Base-by-base conservation (phyloP, 1,140 invertebrate genomes). In the Danaus melanippus region DNA sequence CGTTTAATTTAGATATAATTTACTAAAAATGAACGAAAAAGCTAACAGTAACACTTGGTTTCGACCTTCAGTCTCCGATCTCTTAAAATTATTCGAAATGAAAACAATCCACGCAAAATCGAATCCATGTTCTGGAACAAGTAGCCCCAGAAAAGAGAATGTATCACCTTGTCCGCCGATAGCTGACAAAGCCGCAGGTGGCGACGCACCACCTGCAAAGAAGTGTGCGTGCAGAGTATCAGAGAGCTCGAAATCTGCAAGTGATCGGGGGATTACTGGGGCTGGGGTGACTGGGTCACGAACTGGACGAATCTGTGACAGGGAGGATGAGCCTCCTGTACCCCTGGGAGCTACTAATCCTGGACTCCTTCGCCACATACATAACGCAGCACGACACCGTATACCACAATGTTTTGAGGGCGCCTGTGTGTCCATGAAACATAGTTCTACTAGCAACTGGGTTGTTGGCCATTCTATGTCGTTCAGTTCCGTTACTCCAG, bases 401-500 rank as follows among this genome's bases (percentile, higher is more conserved):
- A 44, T 86, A 40, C 83, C 83, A 12, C 83, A 84, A 50, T 86
- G 83, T 49, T 86, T 86, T 47, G 83, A 86, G 62, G 83, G 83
- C 10, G 80, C 67, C 15, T 71, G 64, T 47, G 60, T 84, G 21
- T 80, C 73, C 0, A 64, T 84, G 6, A 82, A 81, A 58, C 78
- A 86, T 57, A 67, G 63, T 11, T 60, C 74, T 3, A 66, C 62
- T 11, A 73, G 56, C 46, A 84, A 84, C 53, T 86, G 83, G 83
- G 59, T 84, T 10, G 61, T 86, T 17, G 83, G 83, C 6, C 83
- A 86, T 50, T 74, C 76, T 15, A 53, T 86, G 32, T 74, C 76
- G 1, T 84, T 84, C 32, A 86, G 83, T 60, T 84, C 83, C 3
- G 83, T 86, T 6, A 77, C 83, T 4, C 83, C 83, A 9, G 79